Conservation (phyloP, 2,113 vertebrate species). For the Origma solitaria region DNA sequence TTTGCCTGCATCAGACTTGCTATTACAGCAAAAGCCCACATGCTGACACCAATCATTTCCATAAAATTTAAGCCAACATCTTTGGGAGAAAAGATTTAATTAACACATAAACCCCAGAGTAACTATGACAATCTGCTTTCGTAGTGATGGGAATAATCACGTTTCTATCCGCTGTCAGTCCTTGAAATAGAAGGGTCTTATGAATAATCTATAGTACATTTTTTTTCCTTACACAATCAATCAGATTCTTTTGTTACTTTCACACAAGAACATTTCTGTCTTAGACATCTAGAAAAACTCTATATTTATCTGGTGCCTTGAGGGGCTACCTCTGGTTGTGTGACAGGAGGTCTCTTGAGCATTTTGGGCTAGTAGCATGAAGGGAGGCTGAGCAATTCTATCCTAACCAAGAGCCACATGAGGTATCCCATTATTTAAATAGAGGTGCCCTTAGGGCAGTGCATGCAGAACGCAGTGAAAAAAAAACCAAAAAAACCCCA, state of each 20-base stretch:
- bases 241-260: conserved; percentile 30
- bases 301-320: conserved; percentile 46
- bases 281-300: conserved; percentile 24
- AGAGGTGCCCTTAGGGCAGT: not conserved
- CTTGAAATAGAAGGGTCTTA: conserved; percentile 20
- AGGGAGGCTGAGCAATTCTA: not conserved
- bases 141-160: conserved; percentile 9
- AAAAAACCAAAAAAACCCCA: not conserved
- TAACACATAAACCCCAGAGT: conserved; percentile 61
- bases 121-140: conserved; percentile 50
- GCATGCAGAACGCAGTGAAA: not conserved
- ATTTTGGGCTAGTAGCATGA: conserved; percentile 24
- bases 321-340: conserved; percentile 27
- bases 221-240: conserved; percentile 19
- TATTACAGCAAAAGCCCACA: not conserved
- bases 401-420: not conserved
- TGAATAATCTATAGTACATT: conserved; percentile 30
- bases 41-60: conserved; percentile 34
- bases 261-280: conserved; percentile 8
- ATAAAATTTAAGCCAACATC: conserved; percentile 43
- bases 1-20: not conserved
- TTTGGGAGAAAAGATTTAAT: conserved; percentile 57
- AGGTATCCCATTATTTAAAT: conserved; percentile 32
- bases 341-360: conserved; percentile 48
- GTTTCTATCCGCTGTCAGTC: not conserved